Evolutionary conservation across 1,140 invertebrate genomes (phyloP), one percentile per base, ranked within the genome.

Genomic region (Euschistus heros): DNA sequence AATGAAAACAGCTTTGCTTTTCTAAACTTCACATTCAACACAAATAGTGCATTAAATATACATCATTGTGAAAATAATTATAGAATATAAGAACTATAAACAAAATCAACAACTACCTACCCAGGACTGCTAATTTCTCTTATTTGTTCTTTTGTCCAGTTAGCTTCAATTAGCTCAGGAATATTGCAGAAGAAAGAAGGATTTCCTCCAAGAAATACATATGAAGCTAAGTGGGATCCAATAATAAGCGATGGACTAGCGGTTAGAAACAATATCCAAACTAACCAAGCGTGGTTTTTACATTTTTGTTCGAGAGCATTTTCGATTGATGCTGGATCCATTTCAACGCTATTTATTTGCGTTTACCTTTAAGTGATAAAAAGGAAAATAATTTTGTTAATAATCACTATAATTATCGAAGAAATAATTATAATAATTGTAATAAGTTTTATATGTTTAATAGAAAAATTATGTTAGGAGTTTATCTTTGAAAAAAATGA

Each of bases 161-260:
- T 78, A 10, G 76, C 72, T 1, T 62, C 64, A 22, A 66, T 64
- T 10, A 82, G 70, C 30, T 75, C 75, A 1, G 73, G 70, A 2
- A 83, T 69, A 13, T 73, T 65, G 64, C 82, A 84, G 80, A 80
- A 82, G 67, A 79, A 72, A 37, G 67, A 66, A 18, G 76, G 75
- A 52, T 77, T 74, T 65, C 79, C 76, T 0, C 77, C 78, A 0
- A 82, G 69, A 66, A 82, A 78, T 0, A 81, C 79, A 65, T 81
- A 81, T 0, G 78, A 78, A 44, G 79, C 76, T 6, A 81, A 78
- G 70, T 81, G 79, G 69, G 81, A 78, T 0, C 79, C 79, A 65
- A 80, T 80, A 50, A 81, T 73, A 20, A 81, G 75, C 13, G 79
- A 76, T 5, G 80, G 79, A 0, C 76, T 74, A 7, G 77, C 73